Conservation (phyloP, 2,888 invertebrate species). For the Protodeltote pygarga region DNA sequence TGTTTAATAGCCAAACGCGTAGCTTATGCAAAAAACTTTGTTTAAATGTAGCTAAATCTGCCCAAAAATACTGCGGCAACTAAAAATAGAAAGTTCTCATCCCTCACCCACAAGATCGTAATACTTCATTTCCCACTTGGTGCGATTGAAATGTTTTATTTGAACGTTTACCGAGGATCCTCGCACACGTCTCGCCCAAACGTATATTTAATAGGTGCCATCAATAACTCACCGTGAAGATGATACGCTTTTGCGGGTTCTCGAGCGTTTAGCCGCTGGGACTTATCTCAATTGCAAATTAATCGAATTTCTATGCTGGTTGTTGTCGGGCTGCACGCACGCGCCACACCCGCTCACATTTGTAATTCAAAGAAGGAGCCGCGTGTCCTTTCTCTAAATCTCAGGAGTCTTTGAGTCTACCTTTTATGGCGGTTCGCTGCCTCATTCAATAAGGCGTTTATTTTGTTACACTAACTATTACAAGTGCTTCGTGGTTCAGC, state of each 20-base stretch:
- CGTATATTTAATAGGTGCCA: slow-evolving; percentile 85
- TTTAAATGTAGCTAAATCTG: slow-evolving; percentile 39
- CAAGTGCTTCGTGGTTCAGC: slow-evolving; percentile 73
- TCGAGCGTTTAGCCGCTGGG: slow-evolving; percentile 72
- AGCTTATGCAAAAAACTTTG: neutral
- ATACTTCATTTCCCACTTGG: slow-evolving; percentile 80
- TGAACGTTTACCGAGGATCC: slow-evolving; percentile 69
- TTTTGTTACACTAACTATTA: slow-evolving; percentile 27
- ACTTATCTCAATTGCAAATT: slow-evolving; percentile 85
- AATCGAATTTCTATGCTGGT: slow-evolving; percentile 78
- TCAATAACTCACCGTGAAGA: slow-evolving; percentile 84
- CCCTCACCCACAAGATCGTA: slow-evolving; percentile 67
- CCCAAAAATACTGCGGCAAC: slow-evolving; percentile 54
- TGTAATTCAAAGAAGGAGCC: slow-evolving; percentile 75
- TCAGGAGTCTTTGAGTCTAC: slow-evolving; percentile 55
- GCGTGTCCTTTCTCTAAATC: slow-evolving; percentile 66
- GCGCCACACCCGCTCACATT: slow-evolving; percentile 62
- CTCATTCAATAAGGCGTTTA: slow-evolving; percentile 49
- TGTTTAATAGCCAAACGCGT: no score
- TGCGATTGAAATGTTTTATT: slow-evolving; percentile 83
- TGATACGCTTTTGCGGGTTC: slow-evolving; percentile 78
- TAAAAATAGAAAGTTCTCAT: slow-evolving; percentile 65
- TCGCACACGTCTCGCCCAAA: slow-evolving; percentile 70
- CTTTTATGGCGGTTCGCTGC: slow-evolving; percentile 56
- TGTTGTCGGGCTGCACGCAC: slow-evolving; percentile 63